These are phyloP conservation scores for Polydrusus pterygomalis DNA, from an alignment of 2,888 invertebrate species.

Conservation along the genomic window DNA sequence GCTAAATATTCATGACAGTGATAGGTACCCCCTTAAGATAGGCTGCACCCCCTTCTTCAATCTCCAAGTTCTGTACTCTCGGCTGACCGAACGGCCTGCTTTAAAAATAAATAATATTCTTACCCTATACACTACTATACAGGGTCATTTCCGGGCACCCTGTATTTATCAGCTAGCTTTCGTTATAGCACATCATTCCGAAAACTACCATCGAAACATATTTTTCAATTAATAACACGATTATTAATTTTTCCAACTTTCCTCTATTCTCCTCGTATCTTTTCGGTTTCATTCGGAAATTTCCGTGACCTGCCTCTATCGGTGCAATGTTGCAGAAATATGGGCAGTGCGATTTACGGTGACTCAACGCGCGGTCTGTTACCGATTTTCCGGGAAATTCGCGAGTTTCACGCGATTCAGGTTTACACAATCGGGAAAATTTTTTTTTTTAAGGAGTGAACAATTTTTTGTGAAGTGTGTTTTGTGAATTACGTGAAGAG, in stretches of 20 bases:
- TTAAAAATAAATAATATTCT: too few species aligned
- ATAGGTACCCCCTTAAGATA: too few species aligned
- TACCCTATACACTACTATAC: too few species aligned
- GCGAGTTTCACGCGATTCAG: slow-evolving; percentile 30
- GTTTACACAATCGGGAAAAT: not conserved
- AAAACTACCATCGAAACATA: not conserved
- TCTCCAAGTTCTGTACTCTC: too few species aligned
- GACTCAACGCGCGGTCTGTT: slow-evolving; percentile 21
- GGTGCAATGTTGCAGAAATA: slow-evolving; percentile 54
- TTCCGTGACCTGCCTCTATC: slow-evolving; percentile 36
- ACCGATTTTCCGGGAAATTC: slow-evolving; percentile 33
- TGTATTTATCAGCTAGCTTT: not conserved
- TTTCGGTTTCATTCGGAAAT: slow-evolving; percentile 16
- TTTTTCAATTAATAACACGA: not conserved
- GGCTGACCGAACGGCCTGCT: too few species aligned
- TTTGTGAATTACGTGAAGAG: not conserved
- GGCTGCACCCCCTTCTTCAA: too few species aligned
- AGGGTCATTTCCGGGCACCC: too few species aligned
- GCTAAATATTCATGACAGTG: too few species aligned
- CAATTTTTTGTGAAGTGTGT: not conserved
- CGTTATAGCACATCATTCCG: not conserved
- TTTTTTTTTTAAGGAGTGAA: not conserved
- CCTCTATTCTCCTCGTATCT: not conserved
- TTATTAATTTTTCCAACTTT: slow-evolving; percentile 12
- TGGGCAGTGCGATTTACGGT: slow-evolving; percentile 50